Conservation (phyloP, 1,140 invertebrate genomes). For the Plutomurus gul region DNA sequence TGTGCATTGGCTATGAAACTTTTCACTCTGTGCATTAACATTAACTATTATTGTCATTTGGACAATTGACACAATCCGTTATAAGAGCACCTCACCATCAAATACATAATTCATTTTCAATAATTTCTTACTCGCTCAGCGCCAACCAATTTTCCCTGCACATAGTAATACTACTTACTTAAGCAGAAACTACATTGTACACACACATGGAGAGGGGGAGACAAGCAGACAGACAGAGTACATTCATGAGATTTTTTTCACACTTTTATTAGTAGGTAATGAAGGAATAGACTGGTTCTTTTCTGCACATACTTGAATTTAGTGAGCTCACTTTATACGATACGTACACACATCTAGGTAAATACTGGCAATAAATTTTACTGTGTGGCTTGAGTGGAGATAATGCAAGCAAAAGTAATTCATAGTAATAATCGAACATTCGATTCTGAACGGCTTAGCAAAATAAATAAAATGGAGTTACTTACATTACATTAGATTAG, state of each 20-base stretch:
- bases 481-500: neutral
- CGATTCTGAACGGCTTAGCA: neutral
- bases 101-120: neutral
- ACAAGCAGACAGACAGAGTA: too few species aligned
- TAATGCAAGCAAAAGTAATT: too few species aligned
- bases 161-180: too few species aligned
- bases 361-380: too few species aligned
- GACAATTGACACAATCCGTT: neutral
- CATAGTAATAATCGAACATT: too few species aligned
- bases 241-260: too few species aligned
- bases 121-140: neutral
- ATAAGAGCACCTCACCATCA: neutral
- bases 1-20: neutral
- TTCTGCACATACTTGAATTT: neutral
- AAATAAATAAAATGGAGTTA: neutral
- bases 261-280: too few species aligned
- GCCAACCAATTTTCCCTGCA: too few species aligned
- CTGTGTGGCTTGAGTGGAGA: neutral
- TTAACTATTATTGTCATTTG: constrained; percentile 15
- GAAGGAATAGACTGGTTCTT: too few species aligned
- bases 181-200: too few species aligned
- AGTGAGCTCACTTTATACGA: neutral
- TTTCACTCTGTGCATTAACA: neutral
- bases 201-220: too few species aligned
- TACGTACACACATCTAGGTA: too few species aligned